Base-by-base conservation (phyloP, 2,113 vertebrate species). In the Promerops cafer region DNA sequence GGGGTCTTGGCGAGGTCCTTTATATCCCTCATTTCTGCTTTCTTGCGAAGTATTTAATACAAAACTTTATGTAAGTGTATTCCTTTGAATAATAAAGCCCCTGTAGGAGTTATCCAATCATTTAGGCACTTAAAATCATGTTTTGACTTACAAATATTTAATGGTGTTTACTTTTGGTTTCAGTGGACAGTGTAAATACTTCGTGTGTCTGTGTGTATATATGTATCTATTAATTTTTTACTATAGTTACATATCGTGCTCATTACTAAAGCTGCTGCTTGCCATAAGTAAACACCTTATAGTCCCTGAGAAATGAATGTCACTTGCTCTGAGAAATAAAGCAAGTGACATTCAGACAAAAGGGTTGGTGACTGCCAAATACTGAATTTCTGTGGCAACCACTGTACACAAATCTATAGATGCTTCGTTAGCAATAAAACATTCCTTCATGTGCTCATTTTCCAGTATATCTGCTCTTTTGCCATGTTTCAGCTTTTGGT, bases 1-100 rank as follows among this genome's bases (percentile, higher is more conserved):
- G 79, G 92, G 94, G 81, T 35, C 82, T 94, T 83, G 61, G 8
- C 57, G 52, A 96, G 80, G 17, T 86, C 87, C 57, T 92, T 87
- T 82, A 30, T 74, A 54, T 75, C 54, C 79, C 57, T 94, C 81
- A 40, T 76, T 76, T 83, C 70, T 96, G 72, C 76, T 96, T 79
- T 70, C 90, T 91, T 86, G 68, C 82, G 37, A 95, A 92, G 90
- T 95, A 94, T 82, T 95, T 91, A 82, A 92, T 94, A 89, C 23
- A 40, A 95, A 88, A 44, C 53, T 50, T 87, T 15, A 65, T 71
- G 69, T 72, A 75, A 78, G 40, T 4, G 2, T 56, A 37, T 83
- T 64, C 15, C 71, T 72, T 66, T 77, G 69, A 87, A 89, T 72
- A 61, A 60, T 60, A 83, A 96, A 85, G 22, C 33, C 91, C 24